Evolutionary conservation across 2,888 invertebrate genomes (phyloP).

Genomic region (Yponomeuta evonymella): DNA sequence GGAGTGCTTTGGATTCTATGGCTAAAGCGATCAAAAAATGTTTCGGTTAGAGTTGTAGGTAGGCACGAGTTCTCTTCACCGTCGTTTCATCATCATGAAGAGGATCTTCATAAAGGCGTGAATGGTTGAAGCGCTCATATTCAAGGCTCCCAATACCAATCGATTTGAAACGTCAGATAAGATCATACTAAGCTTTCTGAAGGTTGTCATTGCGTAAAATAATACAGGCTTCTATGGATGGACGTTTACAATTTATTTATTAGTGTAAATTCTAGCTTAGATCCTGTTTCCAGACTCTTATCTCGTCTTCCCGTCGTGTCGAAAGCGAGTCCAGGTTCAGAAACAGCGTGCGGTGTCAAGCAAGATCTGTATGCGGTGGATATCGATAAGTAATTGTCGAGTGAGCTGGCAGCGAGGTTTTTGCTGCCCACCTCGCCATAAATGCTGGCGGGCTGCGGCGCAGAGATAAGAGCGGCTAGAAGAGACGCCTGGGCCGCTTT

Average conservation of each 20-base stretch:
- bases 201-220: too few relatives aligned
- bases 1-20: not conserved
- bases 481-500: not conserved
- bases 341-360: not conserved
- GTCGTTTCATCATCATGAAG: too few relatives aligned
- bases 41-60: not conserved
- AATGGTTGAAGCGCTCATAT: too few relatives aligned
- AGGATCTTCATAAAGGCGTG: too few relatives aligned
- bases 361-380: constrained; percentile 8
- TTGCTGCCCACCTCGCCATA: constrained; percentile 17
- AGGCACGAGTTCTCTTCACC: too few relatives aligned
- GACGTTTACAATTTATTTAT: too few relatives aligned
- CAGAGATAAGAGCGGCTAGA: not conserved
- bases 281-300: not conserved
- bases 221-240: too few relatives aligned
- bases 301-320: not conserved
- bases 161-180: too few relatives aligned
- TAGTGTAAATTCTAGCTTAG: too few relatives aligned
- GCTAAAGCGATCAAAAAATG: not conserved
- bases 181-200: too few relatives aligned
- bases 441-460: not conserved
- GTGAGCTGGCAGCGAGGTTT: constrained; percentile 11
- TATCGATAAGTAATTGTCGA: constrained; percentile 18
- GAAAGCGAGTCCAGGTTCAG: not conserved
- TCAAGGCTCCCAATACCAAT: too few relatives aligned